Conservation (phyloP, 2,113 vertebrate species). For the Corythornis cristatus region DNA sequence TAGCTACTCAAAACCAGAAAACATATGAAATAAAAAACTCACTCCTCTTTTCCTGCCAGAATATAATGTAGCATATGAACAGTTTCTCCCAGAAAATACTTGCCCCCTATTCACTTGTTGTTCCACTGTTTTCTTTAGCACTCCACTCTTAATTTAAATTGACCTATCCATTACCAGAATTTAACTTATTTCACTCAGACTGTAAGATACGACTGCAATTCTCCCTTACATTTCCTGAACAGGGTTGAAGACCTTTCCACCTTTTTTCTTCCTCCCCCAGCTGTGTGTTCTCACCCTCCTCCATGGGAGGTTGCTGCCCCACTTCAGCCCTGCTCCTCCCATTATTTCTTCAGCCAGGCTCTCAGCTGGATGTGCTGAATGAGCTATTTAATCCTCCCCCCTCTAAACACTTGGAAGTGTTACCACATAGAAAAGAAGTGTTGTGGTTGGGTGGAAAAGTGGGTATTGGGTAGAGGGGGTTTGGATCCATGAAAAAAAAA, state of each 20-base stretch:
- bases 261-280: not conserved
- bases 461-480: not conserved
- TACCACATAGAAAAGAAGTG: not conserved
- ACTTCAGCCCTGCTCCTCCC: not conserved
- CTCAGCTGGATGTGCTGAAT: not conserved
- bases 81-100: not conserved
- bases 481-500: not conserved
- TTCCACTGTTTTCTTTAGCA: not conserved
- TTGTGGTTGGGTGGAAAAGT: not conserved
- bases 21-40: not conserved
- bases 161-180: slow-evolving; percentile 8
- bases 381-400: not conserved
- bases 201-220: not conserved
- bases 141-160: not conserved
- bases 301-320: not conserved
- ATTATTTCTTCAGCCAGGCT: not conserved
- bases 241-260: not conserved
- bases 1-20: not conserved
- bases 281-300: slow-evolving; percentile 21
- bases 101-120: not conserved
- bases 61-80: not conserved
- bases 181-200: slow-evolving; percentile 30
- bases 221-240: not conserved
- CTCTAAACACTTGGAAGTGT: not conserved
- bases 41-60: not conserved